Conservation (phyloP, 2,113 vertebrate species). For the Nycticebus coucang region DNA sequence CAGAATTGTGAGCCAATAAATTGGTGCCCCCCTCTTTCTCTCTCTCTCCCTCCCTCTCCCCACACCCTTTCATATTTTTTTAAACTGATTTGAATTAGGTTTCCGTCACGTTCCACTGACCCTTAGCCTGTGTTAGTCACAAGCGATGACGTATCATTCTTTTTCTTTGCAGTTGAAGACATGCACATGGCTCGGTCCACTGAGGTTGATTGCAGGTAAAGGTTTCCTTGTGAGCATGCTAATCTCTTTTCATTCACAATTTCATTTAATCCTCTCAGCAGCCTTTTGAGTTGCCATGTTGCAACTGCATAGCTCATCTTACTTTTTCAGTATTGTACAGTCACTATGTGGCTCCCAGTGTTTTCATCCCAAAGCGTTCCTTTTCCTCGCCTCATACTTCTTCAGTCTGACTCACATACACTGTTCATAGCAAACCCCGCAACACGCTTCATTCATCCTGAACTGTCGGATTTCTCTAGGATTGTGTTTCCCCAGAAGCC, state of each 20-base stretch:
- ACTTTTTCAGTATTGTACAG: not conserved
- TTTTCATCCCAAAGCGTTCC: not conserved
- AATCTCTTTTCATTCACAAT: not conserved
- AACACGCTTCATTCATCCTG: not conserved
- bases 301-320: not conserved
- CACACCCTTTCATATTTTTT: too few relatives aligned
- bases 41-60: not conserved
- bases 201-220: not conserved
- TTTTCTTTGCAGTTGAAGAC: not conserved
- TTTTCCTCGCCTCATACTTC: not conserved
- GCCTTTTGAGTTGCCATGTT: not conserved
- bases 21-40: not conserved
- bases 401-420: not conserved
- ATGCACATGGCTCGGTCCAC: not conserved
- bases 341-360: not conserved
- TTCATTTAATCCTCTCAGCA: not conserved
- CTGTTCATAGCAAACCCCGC: not conserved
- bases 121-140: not conserved
- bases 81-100: not conserved
- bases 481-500: not conserved
- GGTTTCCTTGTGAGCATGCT: not conserved
- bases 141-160: not conserved
- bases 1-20: not conserved
- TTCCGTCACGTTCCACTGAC: not conserved
- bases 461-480: not conserved